Evolutionary conservation across 2,888 invertebrate genomes (phyloP), one percentile per base, ranked within the genome.

Genomic region (Tribolium freemani): DNA sequence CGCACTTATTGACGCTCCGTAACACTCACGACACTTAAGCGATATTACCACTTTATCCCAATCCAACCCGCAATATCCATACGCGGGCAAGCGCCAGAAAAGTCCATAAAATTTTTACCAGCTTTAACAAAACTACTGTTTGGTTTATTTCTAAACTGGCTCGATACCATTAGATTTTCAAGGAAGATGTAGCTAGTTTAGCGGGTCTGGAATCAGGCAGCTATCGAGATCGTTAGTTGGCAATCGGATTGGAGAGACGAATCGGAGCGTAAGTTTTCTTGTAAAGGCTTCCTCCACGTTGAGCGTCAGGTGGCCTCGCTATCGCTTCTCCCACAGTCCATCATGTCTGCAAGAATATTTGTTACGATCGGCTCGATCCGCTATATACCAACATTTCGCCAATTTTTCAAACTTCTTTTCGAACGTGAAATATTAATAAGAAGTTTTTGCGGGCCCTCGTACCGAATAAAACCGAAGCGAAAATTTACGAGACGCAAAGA

Each of bases 311-410:
- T 84, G 84, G 74, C 75, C 75, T 76, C 77, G 79, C 82, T 80
- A 80, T 75, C 70, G 77, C 76, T 80, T 79, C 80, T 84, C 84
- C 82, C 84, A 84, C 84, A 82, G 83, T 84, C 81, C 82, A 84
- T 84, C 84, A 84, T 81, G 79, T 80, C 79, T 80, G 77, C 77
- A 79, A 76, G 76, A 82, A 79, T 81, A 81, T 83, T 81, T 80
- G 81, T 81, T 79, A 80, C 79, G 81, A 79, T 79, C 81, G 77
- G 75, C 77, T 79, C 76, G 74, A 76, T 71, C 77, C 76, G 76
- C 75, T 77, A 80, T 80, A 80, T 76, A 78, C 61, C 72, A 77
- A 78, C 75, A 76, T 79, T 78, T 81, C 78, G 79, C 80, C 80
- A 79, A 79, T 78, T 79, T 79, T 80, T 80, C 78, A 80, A 78